Evolutionary conservation across 2,888 invertebrate genomes (phyloP), one percentile per base, ranked within the genome.

Genomic region (Imbricaverruca yamaguchii): DNA sequence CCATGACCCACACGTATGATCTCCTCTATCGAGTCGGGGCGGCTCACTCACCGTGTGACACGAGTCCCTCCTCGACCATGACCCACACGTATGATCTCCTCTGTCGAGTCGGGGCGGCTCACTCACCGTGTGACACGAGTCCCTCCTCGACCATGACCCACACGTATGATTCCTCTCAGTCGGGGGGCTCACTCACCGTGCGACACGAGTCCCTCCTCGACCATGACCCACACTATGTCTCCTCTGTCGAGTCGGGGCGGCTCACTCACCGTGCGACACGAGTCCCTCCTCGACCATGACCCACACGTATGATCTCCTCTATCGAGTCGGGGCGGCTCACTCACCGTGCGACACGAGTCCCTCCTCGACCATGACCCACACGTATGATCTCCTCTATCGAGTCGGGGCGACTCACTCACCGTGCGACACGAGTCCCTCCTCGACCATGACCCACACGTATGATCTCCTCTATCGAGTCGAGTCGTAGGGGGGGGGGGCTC

Each of bases 51-150:
- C 93, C 93, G 87, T 93, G 93, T 80, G 91, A 89, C 83, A 94
- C 90, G 83, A 93, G 91, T 80, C 93, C 93, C 87, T 94, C 93
- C 87, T 94, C 94, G 69, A 94, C 88, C 81, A 94, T n/a, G n/a
- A n/a, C n/a, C n/a, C n/a, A n/a, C n/a, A n/a, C n/a, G n/a, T n/a
- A 57, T 13, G 9, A 57, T 11, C n/a, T n/a, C n/a, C n/a, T n/a
- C 81, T 94, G 88, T 0, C 92, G 92, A 13, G 13, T 13, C 10
- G 57, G 57, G 57, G 9, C 13, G 10, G 9, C 10, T 0, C 18
- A 87, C 89, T 88, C 86, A 93, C 93, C 93, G 87, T 93, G 93
- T 80, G 91, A 89, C 10, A 57, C 57, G 57, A 57, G 57, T 9
- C 57, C 57, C 57, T 57, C 10, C 57, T 57, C 13, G 21, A 56